Evolutionary conservation across 2,797 vertebrate genomes (phyloP).

Genomic region (Phalloptychus januarius): DNA sequence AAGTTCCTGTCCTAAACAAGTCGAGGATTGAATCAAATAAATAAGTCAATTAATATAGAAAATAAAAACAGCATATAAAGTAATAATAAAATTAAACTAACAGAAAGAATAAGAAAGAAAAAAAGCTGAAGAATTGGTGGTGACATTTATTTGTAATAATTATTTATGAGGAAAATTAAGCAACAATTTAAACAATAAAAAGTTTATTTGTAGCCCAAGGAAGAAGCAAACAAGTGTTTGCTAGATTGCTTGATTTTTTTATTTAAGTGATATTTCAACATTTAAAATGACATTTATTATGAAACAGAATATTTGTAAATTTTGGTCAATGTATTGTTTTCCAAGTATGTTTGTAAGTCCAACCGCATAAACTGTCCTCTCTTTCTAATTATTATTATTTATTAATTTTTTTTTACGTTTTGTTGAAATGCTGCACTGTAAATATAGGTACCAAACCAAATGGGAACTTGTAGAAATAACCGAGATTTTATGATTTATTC

Average conservation of each 20-base stretch:
- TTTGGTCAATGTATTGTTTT: neutral
- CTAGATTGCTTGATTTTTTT: neutral
- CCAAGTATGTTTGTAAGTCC: neutral
- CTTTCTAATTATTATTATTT: neutral
- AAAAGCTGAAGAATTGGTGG: neutral
- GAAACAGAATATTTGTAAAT: neutral
- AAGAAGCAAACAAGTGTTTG: neutral
- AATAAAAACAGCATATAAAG: neutral
- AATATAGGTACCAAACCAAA: neutral
- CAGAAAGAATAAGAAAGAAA: neutral
- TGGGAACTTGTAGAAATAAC: neutral
- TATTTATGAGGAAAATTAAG: neutral
- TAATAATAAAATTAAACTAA: neutral
- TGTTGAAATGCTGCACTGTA: neutral
- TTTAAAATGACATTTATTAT: neutral
- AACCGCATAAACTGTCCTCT: neutral
- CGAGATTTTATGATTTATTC: neutral
- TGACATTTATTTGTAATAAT: neutral
- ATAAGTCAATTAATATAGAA: neutral
- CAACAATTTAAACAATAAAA: neutral
- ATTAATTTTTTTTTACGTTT: neutral
- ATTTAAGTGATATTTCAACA: neutral
- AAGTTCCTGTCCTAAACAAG: neutral
- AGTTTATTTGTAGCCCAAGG: neutral
- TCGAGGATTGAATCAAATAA: neutral